Conservation (phyloP, 2,797 vertebrate species). For the Heterohyrax brucei region DNA sequence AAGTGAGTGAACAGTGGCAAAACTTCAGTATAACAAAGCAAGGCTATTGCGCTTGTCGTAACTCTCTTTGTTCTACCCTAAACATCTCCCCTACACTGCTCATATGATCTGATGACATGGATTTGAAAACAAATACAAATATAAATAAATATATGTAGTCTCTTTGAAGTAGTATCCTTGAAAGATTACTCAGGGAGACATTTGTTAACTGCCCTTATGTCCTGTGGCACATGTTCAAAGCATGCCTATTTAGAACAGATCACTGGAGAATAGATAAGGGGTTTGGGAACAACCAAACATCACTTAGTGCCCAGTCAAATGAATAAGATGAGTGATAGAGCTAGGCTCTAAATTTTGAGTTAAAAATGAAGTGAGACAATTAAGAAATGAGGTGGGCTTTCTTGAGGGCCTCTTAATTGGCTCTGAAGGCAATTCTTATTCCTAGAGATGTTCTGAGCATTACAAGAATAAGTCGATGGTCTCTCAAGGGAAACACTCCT, state of each 20-base stretch:
- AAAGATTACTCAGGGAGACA: constrained; percentile 19
- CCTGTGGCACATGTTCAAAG: neutral
- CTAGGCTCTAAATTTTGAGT: constrained; percentile 49
- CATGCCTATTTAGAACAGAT: constrained; percentile 12
- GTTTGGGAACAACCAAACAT: constrained; percentile 19
- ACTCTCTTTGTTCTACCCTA: neutral
- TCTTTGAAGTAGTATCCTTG: constrained; percentile 58
- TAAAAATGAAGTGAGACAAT: constrained; percentile 66
- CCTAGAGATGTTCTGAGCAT: constrained; percentile 57
- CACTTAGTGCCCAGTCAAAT: constrained; percentile 58
- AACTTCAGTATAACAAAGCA: constrained; percentile 21
- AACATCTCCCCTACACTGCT: neutral
- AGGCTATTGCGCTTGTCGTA: constrained; percentile 9
- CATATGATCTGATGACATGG: constrained; percentile 47
- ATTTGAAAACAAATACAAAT: constrained; percentile 57
- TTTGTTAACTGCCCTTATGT: constrained; percentile 47
- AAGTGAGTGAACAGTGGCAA: neutral
- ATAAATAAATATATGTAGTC: neutral
- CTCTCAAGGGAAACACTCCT: constrained; percentile 31
- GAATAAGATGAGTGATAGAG: constrained; percentile 6
- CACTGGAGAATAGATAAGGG: constrained; percentile 18
- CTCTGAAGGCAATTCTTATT: constrained; percentile 59
- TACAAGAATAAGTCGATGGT: neutral
- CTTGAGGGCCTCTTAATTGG: constrained; percentile 51
- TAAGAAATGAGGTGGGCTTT: constrained; percentile 74